Conservation (phyloP, 2,113 vertebrate genomes). For the Myanophis thanlyinensis region DNA sequence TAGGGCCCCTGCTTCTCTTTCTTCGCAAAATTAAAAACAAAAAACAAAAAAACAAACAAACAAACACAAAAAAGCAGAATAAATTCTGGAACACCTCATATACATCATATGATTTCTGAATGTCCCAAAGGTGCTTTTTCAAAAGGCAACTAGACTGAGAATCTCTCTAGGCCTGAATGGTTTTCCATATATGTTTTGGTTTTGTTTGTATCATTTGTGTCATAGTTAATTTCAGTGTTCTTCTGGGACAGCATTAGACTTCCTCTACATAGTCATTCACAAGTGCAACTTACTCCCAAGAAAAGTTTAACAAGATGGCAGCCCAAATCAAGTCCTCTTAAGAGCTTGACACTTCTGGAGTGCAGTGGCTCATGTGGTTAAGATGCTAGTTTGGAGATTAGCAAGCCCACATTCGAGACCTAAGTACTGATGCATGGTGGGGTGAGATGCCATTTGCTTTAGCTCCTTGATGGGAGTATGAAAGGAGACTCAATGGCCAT, state of each 20-base stretch:
- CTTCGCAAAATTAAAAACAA: no score
- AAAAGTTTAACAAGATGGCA: neutral
- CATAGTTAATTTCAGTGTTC: neutral
- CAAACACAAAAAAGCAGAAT: no score
- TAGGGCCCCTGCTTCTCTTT: no score
- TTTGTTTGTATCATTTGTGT: neutral
- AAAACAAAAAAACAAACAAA: no score
- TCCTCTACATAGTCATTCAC: neutral
- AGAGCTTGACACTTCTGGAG: neutral
- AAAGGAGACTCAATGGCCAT: neutral
- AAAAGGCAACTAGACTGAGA: no score
- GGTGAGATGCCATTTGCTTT: neutral
- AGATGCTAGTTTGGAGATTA: neutral
- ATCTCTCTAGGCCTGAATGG: neutral
- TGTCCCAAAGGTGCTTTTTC: no score
- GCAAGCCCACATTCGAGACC: neutral
- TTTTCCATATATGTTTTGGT: neutral
- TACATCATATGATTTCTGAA: neutral
- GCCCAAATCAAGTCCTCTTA: neutral
- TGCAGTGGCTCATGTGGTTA: neutral
- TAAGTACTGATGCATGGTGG: neutral
- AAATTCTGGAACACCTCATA: neutral
- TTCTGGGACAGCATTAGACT: neutral
- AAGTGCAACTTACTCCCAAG: neutral
- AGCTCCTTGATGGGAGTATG: neutral